Evolutionary conservation across 2,113 vertebrate species (phyloP), one percentile per base, ranked within the genome.

Genomic region (Eulemur macaco): DNA sequence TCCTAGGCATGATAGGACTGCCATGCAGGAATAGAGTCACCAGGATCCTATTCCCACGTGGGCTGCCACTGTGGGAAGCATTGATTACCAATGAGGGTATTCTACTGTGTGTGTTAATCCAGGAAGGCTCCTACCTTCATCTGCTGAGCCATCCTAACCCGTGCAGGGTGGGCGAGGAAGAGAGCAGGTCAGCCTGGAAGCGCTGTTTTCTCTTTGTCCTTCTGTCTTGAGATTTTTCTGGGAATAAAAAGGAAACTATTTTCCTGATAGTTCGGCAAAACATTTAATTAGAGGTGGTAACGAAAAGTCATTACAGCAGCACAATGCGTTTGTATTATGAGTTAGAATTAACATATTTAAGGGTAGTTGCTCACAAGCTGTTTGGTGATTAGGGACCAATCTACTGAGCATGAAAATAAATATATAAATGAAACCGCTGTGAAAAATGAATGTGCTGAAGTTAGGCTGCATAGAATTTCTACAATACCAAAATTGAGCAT

Each of bases 251-350:
- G 14, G 54, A 56, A 95, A 93, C 94, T 92, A 94, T 85, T 94
- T 94, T 96, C 92, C 87, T 96, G 95, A 97, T 97, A 94, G 96
- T 98, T 98, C 97, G 96, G 97, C 94, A 97, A 98, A 98, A 98
- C 98, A 98, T 97, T 98, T 98, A 98, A 98, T 98, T 98, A 98
- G 98, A 94, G 2, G 56, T 96, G 98, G 93, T 98, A 98, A 98
- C 98, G 97, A 98, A 97, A 96, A 97, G 95, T 98, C 56, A 83
- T 91, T 71, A 71, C 31, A 68, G 42, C 50, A 93, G 91, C 86
- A 87, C 56, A 93, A 95, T 93, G 89, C 12, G 42, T 98, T 97
- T 96, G 93, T 96, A 94, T 93, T 96, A 97, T 95, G 66, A 97
- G 96, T 97, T 97, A 95, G 92, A 98, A 95, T 98, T 98, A 98